These are phyloP conservation scores for Aspidoscelis tigris DNA, from an alignment of 2,113 vertebrate species.

Conservation along the genomic window DNA sequence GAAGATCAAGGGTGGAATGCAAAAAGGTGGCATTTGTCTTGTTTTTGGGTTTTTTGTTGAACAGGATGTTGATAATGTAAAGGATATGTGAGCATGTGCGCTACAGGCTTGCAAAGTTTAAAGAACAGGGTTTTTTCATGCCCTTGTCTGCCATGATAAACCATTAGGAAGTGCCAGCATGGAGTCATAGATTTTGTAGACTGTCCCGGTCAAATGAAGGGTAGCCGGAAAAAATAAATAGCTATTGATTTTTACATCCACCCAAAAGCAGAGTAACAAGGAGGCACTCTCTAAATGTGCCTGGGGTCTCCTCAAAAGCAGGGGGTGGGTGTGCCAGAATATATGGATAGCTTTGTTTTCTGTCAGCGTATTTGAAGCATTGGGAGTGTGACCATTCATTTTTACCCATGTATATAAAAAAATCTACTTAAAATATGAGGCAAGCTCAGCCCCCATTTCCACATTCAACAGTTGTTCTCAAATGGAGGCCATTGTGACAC, in stretches of 20 bases:
- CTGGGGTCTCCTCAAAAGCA: neutral
- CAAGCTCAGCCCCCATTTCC: neutral
- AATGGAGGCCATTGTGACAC: too few species aligned
- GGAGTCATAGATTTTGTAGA: neutral
- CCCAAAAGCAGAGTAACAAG: neutral
- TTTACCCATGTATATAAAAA: neutral
- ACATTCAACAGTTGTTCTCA: neutral
- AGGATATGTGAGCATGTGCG: conserved; percentile 21
- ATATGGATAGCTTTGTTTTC: neutral
- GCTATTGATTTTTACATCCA: accelerated
- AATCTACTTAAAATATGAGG: neutral
- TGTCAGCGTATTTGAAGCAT: neutral
- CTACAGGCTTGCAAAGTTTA: conserved; percentile 20
- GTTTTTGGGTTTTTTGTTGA: neutral
- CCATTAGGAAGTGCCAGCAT: too few species aligned
- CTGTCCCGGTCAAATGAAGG: neutral
- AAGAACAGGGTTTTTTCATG: conserved; percentile 6
- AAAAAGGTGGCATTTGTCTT: neutral
- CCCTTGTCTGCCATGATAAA: conserved; percentile 24
- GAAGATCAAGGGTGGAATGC: neutral
- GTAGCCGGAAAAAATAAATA: conserved; percentile 12
- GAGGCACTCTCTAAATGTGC: neutral
- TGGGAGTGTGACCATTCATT: neutral
- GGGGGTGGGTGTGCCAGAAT: neutral
- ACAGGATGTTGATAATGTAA: conserved; percentile 41